Conservation (phyloP, 2,797 vertebrate genomes). For the Loriculus beryllinus region DNA sequence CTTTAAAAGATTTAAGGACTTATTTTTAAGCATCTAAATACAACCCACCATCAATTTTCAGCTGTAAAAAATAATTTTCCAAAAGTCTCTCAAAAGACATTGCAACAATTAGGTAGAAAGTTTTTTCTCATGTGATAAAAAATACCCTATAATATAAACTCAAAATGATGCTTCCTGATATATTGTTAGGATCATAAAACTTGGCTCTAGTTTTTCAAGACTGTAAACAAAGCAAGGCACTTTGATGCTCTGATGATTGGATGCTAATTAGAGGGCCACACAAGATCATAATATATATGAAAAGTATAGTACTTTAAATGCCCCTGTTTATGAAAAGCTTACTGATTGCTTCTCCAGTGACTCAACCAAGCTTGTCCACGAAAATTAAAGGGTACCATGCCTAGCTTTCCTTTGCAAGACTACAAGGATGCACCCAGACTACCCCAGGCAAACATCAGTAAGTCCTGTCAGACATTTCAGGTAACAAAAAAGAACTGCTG, state of each 20-base stretch:
- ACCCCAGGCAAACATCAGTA: background rate
- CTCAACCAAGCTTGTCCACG: background rate
- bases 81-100: constrained; percentile 13
- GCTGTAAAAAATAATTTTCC: background rate
- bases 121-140: background rate
- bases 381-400: background rate
- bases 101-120: background rate
- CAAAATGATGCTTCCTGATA: background rate
- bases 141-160: background rate
- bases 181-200: background rate
- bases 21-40: constrained; percentile 23
- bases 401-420: background rate
- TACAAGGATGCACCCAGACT: background rate
- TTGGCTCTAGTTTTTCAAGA: background rate
- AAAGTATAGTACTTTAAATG: background rate
- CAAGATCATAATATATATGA: background rate
- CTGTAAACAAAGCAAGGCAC: constrained; percentile 6
- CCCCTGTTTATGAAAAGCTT: background rate
- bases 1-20: constrained; percentile 45
- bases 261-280: constrained; percentile 37
- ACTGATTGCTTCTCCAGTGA: background rate
- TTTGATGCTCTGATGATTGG: constrained; percentile 15
- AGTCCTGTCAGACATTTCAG: background rate
- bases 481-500: background rate
- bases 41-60: background rate